phyloP scores from a whole-genome alignment of 1,140 invertebrate genomes.

The Drosophila kikkawai region DNA sequence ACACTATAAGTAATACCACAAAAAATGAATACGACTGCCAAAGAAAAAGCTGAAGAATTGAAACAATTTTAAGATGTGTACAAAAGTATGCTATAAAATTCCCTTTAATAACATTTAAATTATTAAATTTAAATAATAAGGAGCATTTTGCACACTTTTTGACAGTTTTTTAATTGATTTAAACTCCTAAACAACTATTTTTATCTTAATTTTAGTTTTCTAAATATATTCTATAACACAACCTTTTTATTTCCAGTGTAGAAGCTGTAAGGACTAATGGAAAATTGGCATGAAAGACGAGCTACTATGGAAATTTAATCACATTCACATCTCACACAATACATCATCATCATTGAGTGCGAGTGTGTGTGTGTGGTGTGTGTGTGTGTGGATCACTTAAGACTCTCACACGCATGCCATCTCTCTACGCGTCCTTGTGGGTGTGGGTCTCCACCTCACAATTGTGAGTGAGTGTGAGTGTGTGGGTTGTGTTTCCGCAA shows the following conservation, averaged over 20 bases:
- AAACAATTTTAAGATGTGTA: background rate
- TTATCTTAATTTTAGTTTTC: background rate
- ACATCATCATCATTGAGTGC: conserved; percentile 77
- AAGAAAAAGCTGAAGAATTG: background rate
- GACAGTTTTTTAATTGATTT: no score
- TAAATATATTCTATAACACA: background rate
- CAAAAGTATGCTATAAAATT: background rate
- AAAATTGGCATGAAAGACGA: conserved; percentile 83
- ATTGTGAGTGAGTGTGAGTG: conserved; percentile 28
- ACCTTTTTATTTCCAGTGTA: background rate
- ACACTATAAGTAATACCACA: background rate
- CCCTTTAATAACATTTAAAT: no score
- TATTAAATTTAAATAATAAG: no score
- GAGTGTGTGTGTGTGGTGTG: conserved; percentile 23
- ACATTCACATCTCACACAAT: conserved; percentile 82
- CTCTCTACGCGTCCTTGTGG: conserved; percentile 7
- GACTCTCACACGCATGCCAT: conserved; percentile 59
- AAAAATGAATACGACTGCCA: background rate
- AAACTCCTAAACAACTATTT: no score
- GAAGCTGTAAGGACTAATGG: conserved; percentile 70
- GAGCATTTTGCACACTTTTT: background rate
- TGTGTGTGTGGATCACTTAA: conserved; percentile 63
- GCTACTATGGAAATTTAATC: conserved; percentile 83
- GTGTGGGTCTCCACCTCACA: background rate
- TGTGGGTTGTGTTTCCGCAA: conserved; percentile 70